Evolutionary conservation across 30 jellyfish, hydroid and myxozoan species (phyloP).

Genomic region (Pelagia noctiluca): DNA sequence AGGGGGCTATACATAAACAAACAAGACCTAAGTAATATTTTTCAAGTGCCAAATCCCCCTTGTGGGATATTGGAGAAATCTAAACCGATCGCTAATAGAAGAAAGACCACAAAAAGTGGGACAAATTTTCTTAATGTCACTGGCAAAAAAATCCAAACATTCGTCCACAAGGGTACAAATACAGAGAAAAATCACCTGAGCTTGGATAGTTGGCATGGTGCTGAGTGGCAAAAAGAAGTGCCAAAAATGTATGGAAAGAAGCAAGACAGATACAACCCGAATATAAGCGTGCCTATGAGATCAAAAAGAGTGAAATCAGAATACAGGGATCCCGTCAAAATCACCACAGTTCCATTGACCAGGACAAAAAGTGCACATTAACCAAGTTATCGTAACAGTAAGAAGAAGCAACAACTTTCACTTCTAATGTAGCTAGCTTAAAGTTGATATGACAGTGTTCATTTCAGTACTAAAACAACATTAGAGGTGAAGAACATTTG

Average conservation of each 20-base stretch:
- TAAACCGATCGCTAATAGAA: neutral
- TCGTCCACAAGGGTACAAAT: slow-evolving; percentile 26
- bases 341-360: slow-evolving; percentile 10
- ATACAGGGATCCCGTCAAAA: slow-evolving; percentile 59
- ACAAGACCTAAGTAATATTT: slow-evolving; percentile 51
- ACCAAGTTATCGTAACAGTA: too few species aligned
- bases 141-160: slow-evolving; percentile 30
- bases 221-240: slow-evolving; percentile 55
- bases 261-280: slow-evolving; percentile 50
- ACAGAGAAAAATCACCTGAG: slow-evolving; percentile 57
- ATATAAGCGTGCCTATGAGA: slow-evolving; percentile 42
- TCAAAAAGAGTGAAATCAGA: slow-evolving; percentile 60
- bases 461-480: too few species aligned
- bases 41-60: slow-evolving; percentile 40
- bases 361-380: slow-evolving; percentile 12
- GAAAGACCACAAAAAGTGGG: neutral
- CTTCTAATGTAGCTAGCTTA: too few species aligned
- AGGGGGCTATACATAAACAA: slow-evolving; percentile 54
- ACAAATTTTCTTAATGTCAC: neutral
- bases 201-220: slow-evolving; percentile 74
- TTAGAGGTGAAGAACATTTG: too few species aligned
- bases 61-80: neutral
- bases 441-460: too few species aligned
- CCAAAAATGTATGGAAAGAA: slow-evolving; percentile 49
- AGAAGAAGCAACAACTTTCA: too few species aligned